Base-by-base conservation (phyloP, 2,113 vertebrate genomes). In the Prolemur simus region DNA sequence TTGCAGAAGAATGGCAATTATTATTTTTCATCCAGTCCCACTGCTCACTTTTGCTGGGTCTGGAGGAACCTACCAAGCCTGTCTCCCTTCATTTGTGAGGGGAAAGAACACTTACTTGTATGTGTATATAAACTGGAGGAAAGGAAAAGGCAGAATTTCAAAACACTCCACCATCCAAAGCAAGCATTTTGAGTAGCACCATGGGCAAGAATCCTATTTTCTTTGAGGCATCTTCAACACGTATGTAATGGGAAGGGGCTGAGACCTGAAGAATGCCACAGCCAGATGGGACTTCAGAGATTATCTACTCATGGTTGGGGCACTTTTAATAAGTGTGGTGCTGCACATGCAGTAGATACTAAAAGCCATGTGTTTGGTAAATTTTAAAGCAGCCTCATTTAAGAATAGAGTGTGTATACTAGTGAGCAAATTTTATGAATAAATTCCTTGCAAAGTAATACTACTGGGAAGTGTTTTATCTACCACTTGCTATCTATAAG, bases 81-180 rank as follows among this genome's bases (percentile, higher is more conserved):
- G 76, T 63, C 74, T 58, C 32, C 14, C 76, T 94, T 91, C 87
- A 87, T 88, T 94, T 96, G 71, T 96, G 32, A 66, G 49, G 13
- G 80, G 7, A 74, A 89, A 94, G 34, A 94, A 54, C 42, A 71
- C 23, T 82, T 56, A 71, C 47, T 66, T n/a, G 15, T 47, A 29
- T 37, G 73, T 49, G 25, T 76, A 37, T 29, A 80, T n/a, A 91
- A 83, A 93, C 68, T 47, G 11, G 66, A 73, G 39, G 3, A 13
- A 87, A 85, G 81, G 34, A 85, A 81, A 77, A 92, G 15, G 42
- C 6, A 91, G 7, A 69, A 82, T 91, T 93, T 91, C 68, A 94
- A 92, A 90, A 80, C 11, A 49, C 17, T 13, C 37, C 29, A 20
- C 10, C 6, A 52, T 25, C 27, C 84, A 83, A 74, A 74, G 27